A percentile compares a stretch with the other conserved stretches of the same genome.
These are phyloP conservation scores for Hirudo medicinalis DNA, from an alignment of 1,140 invertebrate genomes.

Conservation along the genomic window DNA sequence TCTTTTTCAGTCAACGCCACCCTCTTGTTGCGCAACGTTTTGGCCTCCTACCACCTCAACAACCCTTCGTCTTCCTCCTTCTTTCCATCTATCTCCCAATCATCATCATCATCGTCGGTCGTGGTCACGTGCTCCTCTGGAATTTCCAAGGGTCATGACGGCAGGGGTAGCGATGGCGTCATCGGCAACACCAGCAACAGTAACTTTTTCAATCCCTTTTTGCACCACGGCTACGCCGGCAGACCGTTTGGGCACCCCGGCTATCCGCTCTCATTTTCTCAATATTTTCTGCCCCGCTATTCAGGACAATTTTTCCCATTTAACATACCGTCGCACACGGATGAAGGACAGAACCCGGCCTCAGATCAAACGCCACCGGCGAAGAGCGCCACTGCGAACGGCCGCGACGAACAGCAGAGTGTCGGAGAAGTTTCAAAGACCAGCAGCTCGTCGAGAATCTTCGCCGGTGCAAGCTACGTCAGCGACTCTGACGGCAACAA, in stretches of 20 bases:
- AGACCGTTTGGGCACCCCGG: not conserved
- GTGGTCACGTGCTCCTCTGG: not conserved
- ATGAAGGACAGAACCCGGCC: not conserved
- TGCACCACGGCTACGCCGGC: not conserved
- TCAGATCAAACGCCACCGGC: not conserved
- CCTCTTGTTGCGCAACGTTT: not conserved
- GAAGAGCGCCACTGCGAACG: not conserved
- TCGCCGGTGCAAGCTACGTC: not conserved
- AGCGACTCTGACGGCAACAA: not conserved
- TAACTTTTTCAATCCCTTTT: slow-evolving; percentile 2
- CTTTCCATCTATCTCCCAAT: not conserved
- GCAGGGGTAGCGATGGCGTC: not conserved
- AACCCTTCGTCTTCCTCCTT: not conserved
- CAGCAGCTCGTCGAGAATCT: not conserved
- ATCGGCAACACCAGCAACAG: not conserved
- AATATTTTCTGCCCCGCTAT: slow-evolving; percentile 10
- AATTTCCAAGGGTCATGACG: not conserved
- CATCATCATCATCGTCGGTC: not conserved
- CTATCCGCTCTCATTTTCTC: not conserved
- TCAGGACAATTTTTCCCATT: not conserved
- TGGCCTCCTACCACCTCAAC: slow-evolving; percentile 9
- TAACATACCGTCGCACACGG: not conserved
- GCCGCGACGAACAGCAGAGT: not conserved
- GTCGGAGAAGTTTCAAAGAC: not conserved
- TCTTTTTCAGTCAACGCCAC: not conserved